A percentile compares a stretch with the other conserved stretches of the same genome.
Conservation (phyloP, 2,888 invertebrate genomes). For the Ornithoptera priamus region DNA sequence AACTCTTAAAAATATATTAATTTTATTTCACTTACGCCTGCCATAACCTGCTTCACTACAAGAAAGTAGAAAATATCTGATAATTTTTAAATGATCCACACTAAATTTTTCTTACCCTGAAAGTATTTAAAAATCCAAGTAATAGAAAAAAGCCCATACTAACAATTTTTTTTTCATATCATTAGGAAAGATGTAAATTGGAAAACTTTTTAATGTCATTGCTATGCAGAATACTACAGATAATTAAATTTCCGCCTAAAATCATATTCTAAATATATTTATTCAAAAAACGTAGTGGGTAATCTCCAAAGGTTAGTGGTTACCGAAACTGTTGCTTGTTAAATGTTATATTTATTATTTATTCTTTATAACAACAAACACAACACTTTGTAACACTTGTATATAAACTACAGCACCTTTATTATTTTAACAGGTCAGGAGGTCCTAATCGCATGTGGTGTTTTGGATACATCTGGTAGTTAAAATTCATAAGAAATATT, state of each 20-base stretch:
- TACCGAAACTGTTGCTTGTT: neutral
- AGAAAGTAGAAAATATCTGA: no score
- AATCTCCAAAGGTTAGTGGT: neutral
- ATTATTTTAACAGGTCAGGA: constrained; percentile 37
- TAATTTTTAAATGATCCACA: no score
- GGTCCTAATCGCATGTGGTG: constrained; percentile 29
- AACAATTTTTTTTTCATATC: neutral
- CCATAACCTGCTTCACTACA: no score
- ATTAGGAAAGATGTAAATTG: constrained; percentile 1
- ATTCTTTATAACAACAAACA: neutral
- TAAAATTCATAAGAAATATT: constrained; percentile 20
- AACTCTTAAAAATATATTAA: no score
- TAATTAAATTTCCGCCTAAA: neutral
- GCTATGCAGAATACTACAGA: constrained; percentile 11
- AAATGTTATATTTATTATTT: neutral
- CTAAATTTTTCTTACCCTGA: no score
- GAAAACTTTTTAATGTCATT: constrained; percentile 8
- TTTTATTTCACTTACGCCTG: no score
- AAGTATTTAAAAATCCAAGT: neutral
- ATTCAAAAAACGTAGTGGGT: neutral
- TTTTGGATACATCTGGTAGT: constrained; percentile 7
- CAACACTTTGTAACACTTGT: neutral
- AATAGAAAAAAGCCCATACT: neutral
- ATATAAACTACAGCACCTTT: neutral
- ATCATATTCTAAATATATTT: neutral